Conservation (phyloP, 2,113 vertebrate species). For the Oryzias celebensis region DNA sequence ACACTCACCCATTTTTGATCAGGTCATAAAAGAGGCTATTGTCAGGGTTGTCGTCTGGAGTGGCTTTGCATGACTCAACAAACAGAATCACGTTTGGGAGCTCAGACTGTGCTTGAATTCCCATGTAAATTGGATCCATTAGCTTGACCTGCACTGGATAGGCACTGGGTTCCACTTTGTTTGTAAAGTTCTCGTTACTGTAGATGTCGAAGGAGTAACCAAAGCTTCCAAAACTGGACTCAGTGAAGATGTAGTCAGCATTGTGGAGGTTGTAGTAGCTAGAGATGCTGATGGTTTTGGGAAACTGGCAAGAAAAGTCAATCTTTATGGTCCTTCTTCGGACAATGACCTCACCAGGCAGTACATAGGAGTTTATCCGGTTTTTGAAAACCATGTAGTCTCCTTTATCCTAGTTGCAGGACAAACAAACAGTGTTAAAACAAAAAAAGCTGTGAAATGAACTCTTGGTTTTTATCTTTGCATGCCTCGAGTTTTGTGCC, state of each 20-base stretch:
- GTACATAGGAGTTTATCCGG: constrained; percentile 62
- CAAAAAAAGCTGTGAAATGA: not conserved
- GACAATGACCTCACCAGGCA: constrained; percentile 46
- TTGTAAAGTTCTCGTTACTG: constrained; percentile 42
- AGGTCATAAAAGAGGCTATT: constrained; percentile 66
- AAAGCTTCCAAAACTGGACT: constrained; percentile 76
- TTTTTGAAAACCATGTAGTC: constrained; percentile 72
- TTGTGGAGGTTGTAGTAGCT: constrained; percentile 57
- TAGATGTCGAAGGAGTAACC: constrained; percentile 73
- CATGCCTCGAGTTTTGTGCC: constrained; percentile 70
- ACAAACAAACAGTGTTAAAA: not conserved
- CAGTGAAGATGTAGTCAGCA: constrained; percentile 70
- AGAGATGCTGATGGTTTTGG: constrained; percentile 66
- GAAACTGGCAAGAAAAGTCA: constrained; percentile 72
- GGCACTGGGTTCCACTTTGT: constrained; percentile 24
- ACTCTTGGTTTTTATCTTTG: not conserved
- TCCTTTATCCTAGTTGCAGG: constrained; percentile 63
- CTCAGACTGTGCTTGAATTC: constrained; percentile 63
- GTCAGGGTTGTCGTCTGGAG: constrained; percentile 66
- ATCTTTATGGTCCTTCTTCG: constrained; percentile 59
- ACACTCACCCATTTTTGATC: constrained; percentile 69
- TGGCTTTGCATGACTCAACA: constrained; percentile 77
- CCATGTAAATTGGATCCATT: constrained; percentile 65
- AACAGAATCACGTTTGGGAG: constrained; percentile 66
- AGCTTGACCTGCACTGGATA: constrained; percentile 73